A percentile compares a stretch with the other conserved stretches of the same genome.
Evolutionary conservation across 2,797 vertebrate species (phyloP).

Genomic region (Fratercula arctica): DNA sequence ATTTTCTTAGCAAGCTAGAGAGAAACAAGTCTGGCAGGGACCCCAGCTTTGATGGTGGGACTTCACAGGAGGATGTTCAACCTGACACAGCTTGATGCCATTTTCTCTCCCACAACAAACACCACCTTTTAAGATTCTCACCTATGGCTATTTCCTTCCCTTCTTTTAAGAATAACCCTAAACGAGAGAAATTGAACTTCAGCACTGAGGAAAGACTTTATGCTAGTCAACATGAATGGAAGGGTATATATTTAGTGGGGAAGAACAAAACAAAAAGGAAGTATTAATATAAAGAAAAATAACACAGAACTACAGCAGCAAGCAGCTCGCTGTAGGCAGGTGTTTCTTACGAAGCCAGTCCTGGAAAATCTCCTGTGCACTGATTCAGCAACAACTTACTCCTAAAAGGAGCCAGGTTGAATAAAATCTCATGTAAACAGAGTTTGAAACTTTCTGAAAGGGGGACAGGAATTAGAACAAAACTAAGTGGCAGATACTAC

Average conservation of each 20-base stretch:
- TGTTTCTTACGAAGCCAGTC: background rate
- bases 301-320: background rate
- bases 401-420: background rate
- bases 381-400: background rate
- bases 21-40: background rate
- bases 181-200: constrained; percentile 9
- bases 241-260: background rate
- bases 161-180: background rate
- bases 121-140: constrained; percentile 42
- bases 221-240: background rate
- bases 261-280: background rate
- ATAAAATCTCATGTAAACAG: background rate
- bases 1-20: constrained; percentile 16
- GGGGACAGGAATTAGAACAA: background rate
- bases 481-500: background rate
- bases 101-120: constrained; percentile 40
- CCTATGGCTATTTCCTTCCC: constrained; percentile 23
- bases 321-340: background rate
- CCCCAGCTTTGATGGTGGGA: constrained; percentile 30
- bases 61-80: constrained; percentile 27
- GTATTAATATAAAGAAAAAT: background rate
- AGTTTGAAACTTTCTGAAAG: background rate
- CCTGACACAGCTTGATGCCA: constrained; percentile 24
- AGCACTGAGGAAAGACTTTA: background rate
- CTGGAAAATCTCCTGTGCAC: background rate